Conservation (phyloP, 2,113 vertebrate genomes). For the Gnathonemus echidnorhynchus region DNA sequence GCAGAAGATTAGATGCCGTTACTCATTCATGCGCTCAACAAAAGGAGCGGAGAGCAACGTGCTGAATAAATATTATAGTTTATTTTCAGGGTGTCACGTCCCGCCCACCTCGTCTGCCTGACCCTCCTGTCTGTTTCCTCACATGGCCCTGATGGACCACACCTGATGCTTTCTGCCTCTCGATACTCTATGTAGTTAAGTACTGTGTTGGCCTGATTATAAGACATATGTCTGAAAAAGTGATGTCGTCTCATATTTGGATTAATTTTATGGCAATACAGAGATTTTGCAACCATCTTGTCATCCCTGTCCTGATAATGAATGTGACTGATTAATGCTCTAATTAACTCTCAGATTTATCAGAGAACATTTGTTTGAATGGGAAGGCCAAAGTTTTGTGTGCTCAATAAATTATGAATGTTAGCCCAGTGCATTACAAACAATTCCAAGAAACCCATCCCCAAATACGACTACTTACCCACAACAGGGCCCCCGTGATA, state of each 20-base stretch:
- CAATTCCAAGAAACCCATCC: not conserved
- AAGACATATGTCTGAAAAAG: no score
- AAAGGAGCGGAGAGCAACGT: not conserved
- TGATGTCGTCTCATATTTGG: not conserved
- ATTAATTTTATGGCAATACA: not conserved
- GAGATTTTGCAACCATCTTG: not conserved
- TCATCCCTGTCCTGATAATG: not conserved
- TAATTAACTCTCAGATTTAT: no score
- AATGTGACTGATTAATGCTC: not conserved
- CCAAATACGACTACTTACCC: not conserved
- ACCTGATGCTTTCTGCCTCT: not conserved
- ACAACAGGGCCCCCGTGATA: not conserved
- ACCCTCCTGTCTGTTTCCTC: not conserved
- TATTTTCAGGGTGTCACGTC: not conserved
- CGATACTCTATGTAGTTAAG: not conserved
- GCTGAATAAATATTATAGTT: not conserved
- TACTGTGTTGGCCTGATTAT: no score
- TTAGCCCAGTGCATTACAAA: not conserved
- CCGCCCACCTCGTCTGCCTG: not conserved
- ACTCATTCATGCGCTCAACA: not conserved
- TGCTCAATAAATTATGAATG: not conserved
- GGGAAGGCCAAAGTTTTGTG: not conserved
- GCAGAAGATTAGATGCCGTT: not conserved
- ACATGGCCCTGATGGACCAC: not conserved
- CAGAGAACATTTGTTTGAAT: not conserved